Evolutionary conservation across 2,888 invertebrate genomes (phyloP).

Genomic region (Epirrhoe alternata): DNA sequence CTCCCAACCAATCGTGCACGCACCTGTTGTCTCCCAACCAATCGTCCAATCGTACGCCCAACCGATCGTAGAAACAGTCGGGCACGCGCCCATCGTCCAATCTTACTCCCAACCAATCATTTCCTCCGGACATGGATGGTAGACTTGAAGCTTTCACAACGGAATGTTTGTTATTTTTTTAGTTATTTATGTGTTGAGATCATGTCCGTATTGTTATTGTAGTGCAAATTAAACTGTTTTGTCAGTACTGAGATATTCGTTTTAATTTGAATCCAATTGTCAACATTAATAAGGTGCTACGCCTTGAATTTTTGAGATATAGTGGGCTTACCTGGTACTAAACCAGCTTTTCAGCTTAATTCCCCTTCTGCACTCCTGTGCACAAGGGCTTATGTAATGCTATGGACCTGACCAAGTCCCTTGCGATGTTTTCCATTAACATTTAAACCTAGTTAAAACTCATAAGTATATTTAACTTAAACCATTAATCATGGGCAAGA

Average conservation of each 20-base stretch:
- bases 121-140: slow-evolving; percentile 74
- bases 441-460: too few relatives aligned
- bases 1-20: slow-evolving; percentile 58
- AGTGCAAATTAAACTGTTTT: slow-evolving; percentile 65
- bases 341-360: too few relatives aligned
- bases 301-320: too few relatives aligned
- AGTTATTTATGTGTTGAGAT: slow-evolving; percentile 70
- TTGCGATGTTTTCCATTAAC: too few relatives aligned
- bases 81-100: slow-evolving; percentile 42
- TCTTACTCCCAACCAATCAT: slow-evolving; percentile 58
- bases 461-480: too few relatives aligned
- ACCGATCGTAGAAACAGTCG: slow-evolving; percentile 55
- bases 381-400: too few relatives aligned
- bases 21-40: slow-evolving; percentile 59
- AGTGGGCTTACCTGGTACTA: too few relatives aligned
- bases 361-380: too few relatives aligned
- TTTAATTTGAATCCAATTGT: slow-evolving; percentile 36
- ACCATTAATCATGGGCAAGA: too few relatives aligned
- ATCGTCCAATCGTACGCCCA: slow-evolving; percentile 56
- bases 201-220: slow-evolving; percentile 67
- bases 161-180: slow-evolving; percentile 40
- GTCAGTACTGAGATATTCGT: slow-evolving; percentile 56
- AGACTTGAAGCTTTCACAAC: slow-evolving; percentile 49
- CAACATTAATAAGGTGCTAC: too few relatives aligned
- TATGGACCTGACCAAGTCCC: too few relatives aligned